These are phyloP conservation scores for Diploptera punctata DNA, from an alignment of 2,888 invertebrate species.

Conservation along the genomic window DNA sequence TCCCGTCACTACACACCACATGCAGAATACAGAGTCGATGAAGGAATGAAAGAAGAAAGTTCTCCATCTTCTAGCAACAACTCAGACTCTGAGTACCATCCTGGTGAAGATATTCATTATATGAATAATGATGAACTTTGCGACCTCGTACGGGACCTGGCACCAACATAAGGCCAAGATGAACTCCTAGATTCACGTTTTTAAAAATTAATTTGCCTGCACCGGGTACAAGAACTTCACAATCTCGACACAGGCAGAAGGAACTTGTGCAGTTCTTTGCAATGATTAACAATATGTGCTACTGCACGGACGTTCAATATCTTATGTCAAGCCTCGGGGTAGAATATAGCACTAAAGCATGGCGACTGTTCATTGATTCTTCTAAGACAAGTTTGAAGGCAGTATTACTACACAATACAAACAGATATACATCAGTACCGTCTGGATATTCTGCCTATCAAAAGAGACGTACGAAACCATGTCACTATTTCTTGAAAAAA, in stretches of 20 bases:
- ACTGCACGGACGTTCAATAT: background rate
- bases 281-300: background rate
- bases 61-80: background rate
- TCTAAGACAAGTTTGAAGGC: conserved; percentile 10
- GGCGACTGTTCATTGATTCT: background rate
- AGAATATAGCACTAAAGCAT: conserved; percentile 7
- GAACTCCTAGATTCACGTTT: background rate
- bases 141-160: background rate
- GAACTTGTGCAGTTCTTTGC: background rate
- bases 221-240: background rate
- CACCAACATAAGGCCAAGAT: background rate
- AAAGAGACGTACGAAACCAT: too few relatives aligned
- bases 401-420: too few relatives aligned
- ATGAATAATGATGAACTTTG: background rate
- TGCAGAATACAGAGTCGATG: background rate
- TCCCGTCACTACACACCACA: background rate
- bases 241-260: background rate
- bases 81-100: background rate
- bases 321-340: conserved; percentile 3
- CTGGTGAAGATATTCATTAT: background rate
- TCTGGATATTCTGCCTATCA: too few relatives aligned
- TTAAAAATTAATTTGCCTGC: background rate
- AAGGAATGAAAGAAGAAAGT: background rate
- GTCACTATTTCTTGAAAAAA: too few relatives aligned
- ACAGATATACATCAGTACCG: too few relatives aligned